phyloP scores from a whole-genome alignment of 2,113 vertebrate genomes.

The Carlito syrichta region DNA sequence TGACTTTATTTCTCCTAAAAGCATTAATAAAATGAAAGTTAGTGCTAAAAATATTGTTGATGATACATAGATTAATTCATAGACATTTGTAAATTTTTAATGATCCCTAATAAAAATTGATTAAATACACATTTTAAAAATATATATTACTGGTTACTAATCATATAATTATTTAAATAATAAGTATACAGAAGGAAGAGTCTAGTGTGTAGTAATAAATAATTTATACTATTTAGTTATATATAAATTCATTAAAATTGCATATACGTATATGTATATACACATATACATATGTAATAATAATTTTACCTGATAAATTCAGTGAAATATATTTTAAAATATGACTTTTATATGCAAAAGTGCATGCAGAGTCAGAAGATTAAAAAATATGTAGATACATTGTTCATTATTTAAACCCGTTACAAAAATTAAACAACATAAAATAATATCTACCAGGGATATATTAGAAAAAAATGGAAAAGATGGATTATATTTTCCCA shows the following conservation, averaged over 20 bases:
- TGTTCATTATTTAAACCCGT: background rate
- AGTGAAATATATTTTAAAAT: background rate
- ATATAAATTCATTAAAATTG: background rate
- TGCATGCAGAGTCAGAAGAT: background rate
- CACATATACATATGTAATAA: background rate
- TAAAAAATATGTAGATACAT: background rate
- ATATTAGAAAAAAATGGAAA: background rate
- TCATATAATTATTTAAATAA: background rate
- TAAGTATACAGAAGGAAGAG: background rate
- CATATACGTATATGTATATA: background rate
- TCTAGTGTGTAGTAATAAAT: background rate
- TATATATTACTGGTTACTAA: background rate
- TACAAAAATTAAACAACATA: background rate
- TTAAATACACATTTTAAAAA: background rate
- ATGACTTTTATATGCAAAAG: background rate
- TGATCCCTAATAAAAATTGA: background rate
- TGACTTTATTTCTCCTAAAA: background rate
- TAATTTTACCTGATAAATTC: background rate
- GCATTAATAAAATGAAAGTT: background rate
- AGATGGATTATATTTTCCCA: background rate
- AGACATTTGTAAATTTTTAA: background rate
- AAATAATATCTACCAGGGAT: background rate
- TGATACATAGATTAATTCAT: background rate
- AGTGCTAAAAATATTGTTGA: background rate
- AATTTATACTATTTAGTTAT: background rate